Conservation (phyloP, 2,888 invertebrate genomes). For the Neuroscelio doddi region DNA sequence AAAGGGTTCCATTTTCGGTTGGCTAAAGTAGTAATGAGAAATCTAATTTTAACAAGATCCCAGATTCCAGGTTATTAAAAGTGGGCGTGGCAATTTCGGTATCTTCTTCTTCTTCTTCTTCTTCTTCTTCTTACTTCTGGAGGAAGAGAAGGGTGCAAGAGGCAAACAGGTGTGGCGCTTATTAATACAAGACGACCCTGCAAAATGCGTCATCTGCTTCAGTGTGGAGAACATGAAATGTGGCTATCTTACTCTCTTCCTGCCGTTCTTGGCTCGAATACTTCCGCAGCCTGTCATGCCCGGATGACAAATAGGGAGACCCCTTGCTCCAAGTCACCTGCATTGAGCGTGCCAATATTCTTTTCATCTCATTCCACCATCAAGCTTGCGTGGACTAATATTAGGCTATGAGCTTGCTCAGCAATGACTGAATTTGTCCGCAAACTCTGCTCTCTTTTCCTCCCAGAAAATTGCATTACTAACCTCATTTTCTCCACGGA, state of each 20-base stretch:
- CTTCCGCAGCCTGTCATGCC: conserved; percentile 50
- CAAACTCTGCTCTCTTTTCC: conserved; percentile 18
- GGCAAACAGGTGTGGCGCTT: conserved; percentile 66
- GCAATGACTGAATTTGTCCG: conserved; percentile 6
- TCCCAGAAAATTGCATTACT: conserved; percentile 14
- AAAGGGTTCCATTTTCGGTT: conserved; percentile 47
- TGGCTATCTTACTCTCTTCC: conserved; percentile 39
- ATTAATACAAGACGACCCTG: conserved; percentile 61
- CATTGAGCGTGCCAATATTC: conserved; percentile 51
- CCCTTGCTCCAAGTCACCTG: conserved; percentile 41
- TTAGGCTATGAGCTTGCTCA: conserved; percentile 32
- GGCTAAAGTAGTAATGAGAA: conserved; percentile 26
- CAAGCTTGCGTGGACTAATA: conserved; percentile 41
- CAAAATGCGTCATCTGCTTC: conserved; percentile 42
- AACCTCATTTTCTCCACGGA: conserved; percentile 1
- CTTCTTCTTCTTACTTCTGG: conserved; percentile 14
- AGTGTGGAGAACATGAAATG: conserved; percentile 2
- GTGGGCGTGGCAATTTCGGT: conserved; percentile 55
- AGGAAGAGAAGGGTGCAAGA: conserved; percentile 32
- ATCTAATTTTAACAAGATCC: conserved; percentile 67
- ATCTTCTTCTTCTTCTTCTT: conserved; percentile 5
- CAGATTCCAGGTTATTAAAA: conserved; percentile 71
- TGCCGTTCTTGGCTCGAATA: conserved; percentile 53
- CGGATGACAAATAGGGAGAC: conserved; percentile 52
- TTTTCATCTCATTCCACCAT: conserved; percentile 19